A percentile compares a stretch with the other conserved stretches of the same genome.
Evolutionary conservation across 2,113 vertebrate species (phyloP).

Genomic region (Uropsilus gracilis): DNA sequence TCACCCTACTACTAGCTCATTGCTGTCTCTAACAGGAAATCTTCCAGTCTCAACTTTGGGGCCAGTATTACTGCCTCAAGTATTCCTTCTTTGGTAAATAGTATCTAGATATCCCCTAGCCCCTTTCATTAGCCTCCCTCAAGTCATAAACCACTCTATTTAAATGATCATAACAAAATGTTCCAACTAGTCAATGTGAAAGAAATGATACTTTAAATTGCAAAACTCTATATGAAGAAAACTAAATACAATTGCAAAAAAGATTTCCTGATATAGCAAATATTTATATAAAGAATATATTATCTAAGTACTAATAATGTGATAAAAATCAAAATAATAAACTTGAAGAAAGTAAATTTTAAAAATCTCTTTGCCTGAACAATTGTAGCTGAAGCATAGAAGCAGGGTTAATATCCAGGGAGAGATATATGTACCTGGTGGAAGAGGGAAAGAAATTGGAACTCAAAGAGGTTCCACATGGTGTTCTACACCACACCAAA

Average conservation of each 20-base stretch:
- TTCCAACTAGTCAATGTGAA: neutral
- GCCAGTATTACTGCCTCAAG: neutral
- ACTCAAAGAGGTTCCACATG: neutral
- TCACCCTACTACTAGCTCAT: neutral
- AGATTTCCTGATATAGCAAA: neutral
- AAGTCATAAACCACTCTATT: neutral
- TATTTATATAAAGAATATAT: neutral
- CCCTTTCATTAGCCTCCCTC: neutral
- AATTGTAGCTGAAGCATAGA: neutral
- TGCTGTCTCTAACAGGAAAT: neutral
- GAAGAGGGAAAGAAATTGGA: too few relatives aligned
- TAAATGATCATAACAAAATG: neutral
- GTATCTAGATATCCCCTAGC: neutral
- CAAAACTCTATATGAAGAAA: neutral
- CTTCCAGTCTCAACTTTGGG: neutral
- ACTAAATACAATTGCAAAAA: neutral
- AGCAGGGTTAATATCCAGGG: too few relatives aligned
- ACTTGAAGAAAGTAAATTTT: neutral
- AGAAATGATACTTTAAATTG: neutral
- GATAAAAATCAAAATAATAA: neutral
- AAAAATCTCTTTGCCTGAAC: neutral
- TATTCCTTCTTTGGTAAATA: neutral
- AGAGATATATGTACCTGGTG: neutral
- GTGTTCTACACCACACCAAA: neutral
- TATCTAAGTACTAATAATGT: neutral